These are phyloP conservation scores for Chrysomela aeneicollis DNA, from an alignment of 2,888 invertebrate genomes.

Conservation along the genomic window DNA sequence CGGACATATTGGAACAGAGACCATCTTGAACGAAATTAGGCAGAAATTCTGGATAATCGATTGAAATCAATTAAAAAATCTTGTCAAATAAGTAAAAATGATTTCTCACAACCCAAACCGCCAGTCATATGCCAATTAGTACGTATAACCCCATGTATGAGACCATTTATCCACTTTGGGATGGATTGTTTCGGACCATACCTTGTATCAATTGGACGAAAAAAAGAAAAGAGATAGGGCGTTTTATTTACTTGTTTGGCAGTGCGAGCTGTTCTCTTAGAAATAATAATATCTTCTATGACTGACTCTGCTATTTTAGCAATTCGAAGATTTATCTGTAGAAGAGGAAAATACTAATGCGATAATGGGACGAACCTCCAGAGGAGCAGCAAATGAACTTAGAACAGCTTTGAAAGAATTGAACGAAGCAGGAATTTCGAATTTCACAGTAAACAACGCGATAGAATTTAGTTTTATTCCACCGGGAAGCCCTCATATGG, in stretches of 20 bases:
- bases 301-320: conserved; percentile 12
- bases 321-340: conserved; percentile 8
- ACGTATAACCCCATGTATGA: too few relatives aligned
- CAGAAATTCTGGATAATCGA: too few relatives aligned
- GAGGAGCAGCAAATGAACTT: conserved; percentile 6
- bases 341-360: conserved; percentile 13
- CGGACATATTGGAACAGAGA: neutral
- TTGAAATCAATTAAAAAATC: too few relatives aligned
- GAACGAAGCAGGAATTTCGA: neutral
- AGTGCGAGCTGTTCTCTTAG: conserved; percentile 4
- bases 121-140: too few relatives aligned
- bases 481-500: neutral
- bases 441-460: neutral
- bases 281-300: conserved; percentile 5
- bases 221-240: neutral
- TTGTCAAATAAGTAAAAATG: too few relatives aligned
- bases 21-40: too few relatives aligned
- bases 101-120: too few relatives aligned
- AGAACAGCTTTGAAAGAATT: neutral
- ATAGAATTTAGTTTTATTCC: neutral
- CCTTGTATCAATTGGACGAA: neutral
- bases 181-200: neutral
- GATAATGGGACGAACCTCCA: conserved; percentile 20
- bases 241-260: neutral
- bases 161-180: too few relatives aligned